Base-by-base conservation (phyloP, 2,888 invertebrate species). In the Hydrotaea diabolus region DNA sequence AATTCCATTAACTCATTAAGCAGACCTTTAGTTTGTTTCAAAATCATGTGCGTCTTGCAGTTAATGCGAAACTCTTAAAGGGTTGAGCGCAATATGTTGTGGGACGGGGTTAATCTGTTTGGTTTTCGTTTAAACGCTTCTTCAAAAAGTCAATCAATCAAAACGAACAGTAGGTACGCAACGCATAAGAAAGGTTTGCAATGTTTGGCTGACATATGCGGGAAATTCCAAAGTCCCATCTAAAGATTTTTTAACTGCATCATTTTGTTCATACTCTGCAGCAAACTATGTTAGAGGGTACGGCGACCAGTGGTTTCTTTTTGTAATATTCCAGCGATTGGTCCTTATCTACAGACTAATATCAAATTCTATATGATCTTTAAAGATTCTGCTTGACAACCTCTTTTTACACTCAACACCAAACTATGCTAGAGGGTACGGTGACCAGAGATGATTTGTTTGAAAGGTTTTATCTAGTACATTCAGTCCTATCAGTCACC, bases 1-100 rank as follows among this genome's bases (percentile, higher is more conserved):
- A 59, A 74, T 57, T 73, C 73, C 57, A 57, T 17, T 5, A 5
- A 31, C 55, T 72, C 72, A 72, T 73, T 57, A 73, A 43, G 21
- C 8, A 11, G 9, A 39, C 39, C 31, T 31, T n/a, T 31, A 13
- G 31, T 62, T 31, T 31, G 0, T 26, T 31, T 31, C 39, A 39
- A 39, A 39, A 39, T 39, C 17, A 39, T 43, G 23, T 4, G 21
- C 19, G 43, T 23, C 15, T 69, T 31, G 13, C 26, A 3, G 31
- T 62, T 7, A 46, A 0, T 43, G 69, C 46, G 43, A 39, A 69
- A 15, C 9, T 13, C 0, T 0, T 15, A 46, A 43, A 21, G 69
- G 43, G 23, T 69, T 69, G n/a, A 23, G 17, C 17, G 7, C 9
- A 66, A 43, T 19, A 36, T 64, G 36, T 39, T 21, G 4, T 9